phyloP scores from a whole-genome alignment of 2,113 vertebrate species.

The Mixornis gularis region DNA sequence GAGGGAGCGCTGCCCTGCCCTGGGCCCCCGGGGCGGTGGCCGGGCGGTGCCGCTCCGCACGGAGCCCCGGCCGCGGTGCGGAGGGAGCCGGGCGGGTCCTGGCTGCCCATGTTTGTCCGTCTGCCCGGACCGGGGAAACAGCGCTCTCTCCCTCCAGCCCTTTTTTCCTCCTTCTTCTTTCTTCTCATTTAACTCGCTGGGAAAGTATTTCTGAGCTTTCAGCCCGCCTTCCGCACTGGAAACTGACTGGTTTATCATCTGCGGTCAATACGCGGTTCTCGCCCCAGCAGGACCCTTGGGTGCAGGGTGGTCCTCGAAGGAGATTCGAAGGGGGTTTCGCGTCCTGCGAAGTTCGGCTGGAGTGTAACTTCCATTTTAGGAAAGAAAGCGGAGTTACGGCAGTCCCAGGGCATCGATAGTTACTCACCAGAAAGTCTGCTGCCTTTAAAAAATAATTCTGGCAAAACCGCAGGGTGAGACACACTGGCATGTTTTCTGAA shows the following conservation, averaged over 20 bases:
- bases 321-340: background rate
- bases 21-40: background rate
- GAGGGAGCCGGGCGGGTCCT: background rate
- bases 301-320: background rate
- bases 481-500: background rate
- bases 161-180: background rate
- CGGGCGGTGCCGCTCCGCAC: background rate
- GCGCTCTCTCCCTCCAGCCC: background rate
- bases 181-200: background rate
- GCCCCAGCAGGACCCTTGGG: rapidly evolving
- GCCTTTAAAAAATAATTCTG: background rate
- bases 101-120: background rate
- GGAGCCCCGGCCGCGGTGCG: background rate
- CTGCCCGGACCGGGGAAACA: too few relatives aligned
- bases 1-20: background rate
- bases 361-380: conserved; percentile 50
- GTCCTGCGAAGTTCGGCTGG: background rate
- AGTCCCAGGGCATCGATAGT: background rate
- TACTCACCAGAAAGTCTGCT: background rate
- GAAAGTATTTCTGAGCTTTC: background rate
- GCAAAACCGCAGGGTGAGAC: background rate
- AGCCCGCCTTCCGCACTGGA: background rate
- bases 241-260: background rate
- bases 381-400: background rate
- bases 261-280: rapidly evolving